Percentiles rank a stretch among this genome's conserved stretches.
Conservation (phyloP, 53 echinoderm and acorn worm genomes). For the Zoroaster sp. region DNA sequence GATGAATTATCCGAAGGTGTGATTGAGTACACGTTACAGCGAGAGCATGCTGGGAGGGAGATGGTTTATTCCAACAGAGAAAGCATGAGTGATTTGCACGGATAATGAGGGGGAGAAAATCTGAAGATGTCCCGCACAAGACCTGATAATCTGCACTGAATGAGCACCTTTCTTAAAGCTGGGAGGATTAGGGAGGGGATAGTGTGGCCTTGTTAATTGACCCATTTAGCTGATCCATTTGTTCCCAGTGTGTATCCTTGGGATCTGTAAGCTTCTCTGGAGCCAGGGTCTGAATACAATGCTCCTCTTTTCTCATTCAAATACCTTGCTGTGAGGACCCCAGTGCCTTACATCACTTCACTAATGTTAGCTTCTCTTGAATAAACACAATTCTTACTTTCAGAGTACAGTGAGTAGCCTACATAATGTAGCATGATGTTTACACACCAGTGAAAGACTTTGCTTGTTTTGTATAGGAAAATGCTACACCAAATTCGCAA, state of each 20-base stretch:
- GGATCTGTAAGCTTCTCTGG: background rate
- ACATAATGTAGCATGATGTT: background rate
- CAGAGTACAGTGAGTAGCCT: background rate
- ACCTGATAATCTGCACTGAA: background rate
- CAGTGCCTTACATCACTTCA: background rate
- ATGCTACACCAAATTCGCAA: too few relatives aligned
- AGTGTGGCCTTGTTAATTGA: conserved; percentile 35
- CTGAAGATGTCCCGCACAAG: background rate
- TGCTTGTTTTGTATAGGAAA: too few relatives aligned
- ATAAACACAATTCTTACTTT: conserved; percentile 13
- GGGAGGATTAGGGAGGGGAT: conserved; percentile 19
- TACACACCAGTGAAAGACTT: background rate
- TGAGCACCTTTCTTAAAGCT: background rate
- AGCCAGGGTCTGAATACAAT: background rate
- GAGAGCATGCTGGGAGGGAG: background rate
- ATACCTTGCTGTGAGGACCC: conserved; percentile 3
- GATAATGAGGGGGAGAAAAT: background rate
- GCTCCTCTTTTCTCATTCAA: conserved; percentile 1
- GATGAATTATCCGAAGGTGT: background rate
- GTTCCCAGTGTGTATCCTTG: background rate
- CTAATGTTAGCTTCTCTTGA: background rate
- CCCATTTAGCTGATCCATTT: conserved; percentile 37
- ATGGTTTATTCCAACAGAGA: background rate
- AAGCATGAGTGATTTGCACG: conserved; percentile 16
- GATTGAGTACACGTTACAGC: background rate